Conservation (phyloP, 2,888 invertebrate genomes). For the Pristionchus japonicus region DNA sequence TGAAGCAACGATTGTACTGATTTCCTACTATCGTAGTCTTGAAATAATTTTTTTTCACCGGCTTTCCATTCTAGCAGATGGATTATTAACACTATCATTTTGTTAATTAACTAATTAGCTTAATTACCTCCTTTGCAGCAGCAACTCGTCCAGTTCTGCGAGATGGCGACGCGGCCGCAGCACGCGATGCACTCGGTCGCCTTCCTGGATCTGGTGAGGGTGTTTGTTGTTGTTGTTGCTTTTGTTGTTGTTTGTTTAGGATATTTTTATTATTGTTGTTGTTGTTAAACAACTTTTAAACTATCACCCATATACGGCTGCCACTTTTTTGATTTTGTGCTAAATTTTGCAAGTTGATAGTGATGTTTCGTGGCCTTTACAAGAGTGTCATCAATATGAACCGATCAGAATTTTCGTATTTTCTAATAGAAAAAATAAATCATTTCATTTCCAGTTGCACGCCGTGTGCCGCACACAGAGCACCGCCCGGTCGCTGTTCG, state of each 20-base stretch:
- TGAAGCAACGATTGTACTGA: too few species aligned
- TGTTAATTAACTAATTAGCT: neutral
- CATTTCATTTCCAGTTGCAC: neutral
- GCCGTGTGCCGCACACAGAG: conserved; percentile 55
- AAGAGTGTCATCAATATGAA: too few species aligned
- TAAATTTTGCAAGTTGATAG: too few species aligned
- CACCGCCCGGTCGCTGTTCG: conserved; percentile 59
- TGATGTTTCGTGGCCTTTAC: too few species aligned
- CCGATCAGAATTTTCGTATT: too few species aligned
- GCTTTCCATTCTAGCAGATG: too few species aligned
- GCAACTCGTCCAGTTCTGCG: conserved; percentile 48
- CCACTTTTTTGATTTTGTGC: too few species aligned
- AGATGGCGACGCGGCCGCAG: conserved; percentile 55
- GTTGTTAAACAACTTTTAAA: neutral
- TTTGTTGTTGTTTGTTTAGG: neutral
- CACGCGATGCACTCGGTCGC: conserved; percentile 61
- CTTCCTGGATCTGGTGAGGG: conserved; percentile 56
- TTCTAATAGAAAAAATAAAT: neutral
- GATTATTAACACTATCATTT: neutral
- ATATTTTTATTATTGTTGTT: neutral
- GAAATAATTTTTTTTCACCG: too few species aligned
- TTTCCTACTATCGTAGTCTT: too few species aligned
- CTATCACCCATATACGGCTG: too few species aligned
- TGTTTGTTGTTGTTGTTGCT: neutral
- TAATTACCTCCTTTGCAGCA: conserved; percentile 6